A percentile compares a stretch with the other conserved stretches of the same genome.
Evolutionary conservation across 2,797 vertebrate genomes (phyloP).

Genomic region (Adrianichthys oophorus): DNA sequence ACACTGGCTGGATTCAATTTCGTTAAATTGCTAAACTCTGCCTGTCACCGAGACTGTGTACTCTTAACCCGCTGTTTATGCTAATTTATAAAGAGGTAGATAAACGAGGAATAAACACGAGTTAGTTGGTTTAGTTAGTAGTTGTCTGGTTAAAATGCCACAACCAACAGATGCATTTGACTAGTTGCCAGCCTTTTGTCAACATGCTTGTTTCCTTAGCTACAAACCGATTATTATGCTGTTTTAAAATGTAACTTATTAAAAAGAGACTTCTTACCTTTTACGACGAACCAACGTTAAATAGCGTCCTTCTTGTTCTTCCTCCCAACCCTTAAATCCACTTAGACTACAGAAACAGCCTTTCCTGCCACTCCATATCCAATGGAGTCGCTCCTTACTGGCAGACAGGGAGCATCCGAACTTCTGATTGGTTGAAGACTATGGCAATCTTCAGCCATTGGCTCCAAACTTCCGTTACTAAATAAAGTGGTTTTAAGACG

Average conservation of each 20-base stretch:
- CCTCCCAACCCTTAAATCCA: slow-evolving; percentile 81
- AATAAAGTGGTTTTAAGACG: slow-evolving; percentile 63
- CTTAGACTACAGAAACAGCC: slow-evolving; percentile 68
- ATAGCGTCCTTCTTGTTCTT: slow-evolving; percentile 77
- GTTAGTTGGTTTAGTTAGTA: slow-evolving; percentile 65
- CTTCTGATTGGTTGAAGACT: slow-evolving; percentile 63
- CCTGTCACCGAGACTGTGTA: neutral
- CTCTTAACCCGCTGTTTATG: neutral
- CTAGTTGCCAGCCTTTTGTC: slow-evolving; percentile 27
- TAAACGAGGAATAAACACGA: slow-evolving; percentile 24
- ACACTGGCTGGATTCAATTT: slow-evolving; percentile 33
- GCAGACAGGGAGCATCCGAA: slow-evolving; percentile 40
- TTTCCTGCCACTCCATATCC: slow-evolving; percentile 36
- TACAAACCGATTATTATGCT: neutral
- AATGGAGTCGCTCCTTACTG: slow-evolving; percentile 52
- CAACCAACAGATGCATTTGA: slow-evolving; percentile 45
- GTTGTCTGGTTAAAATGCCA: slow-evolving; percentile 51
- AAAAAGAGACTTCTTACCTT: slow-evolving; percentile 71
- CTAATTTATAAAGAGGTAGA: neutral
- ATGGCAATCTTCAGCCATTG: slow-evolving; percentile 70
- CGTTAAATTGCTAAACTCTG: neutral
- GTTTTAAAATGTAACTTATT: slow-evolving; percentile 60
- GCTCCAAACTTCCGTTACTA: slow-evolving; percentile 79
- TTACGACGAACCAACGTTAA: slow-evolving; percentile 63
- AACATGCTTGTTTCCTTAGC: neutral